Conservation (phyloP, 2,113 vertebrate genomes). For the Strigops habroptila region DNA sequence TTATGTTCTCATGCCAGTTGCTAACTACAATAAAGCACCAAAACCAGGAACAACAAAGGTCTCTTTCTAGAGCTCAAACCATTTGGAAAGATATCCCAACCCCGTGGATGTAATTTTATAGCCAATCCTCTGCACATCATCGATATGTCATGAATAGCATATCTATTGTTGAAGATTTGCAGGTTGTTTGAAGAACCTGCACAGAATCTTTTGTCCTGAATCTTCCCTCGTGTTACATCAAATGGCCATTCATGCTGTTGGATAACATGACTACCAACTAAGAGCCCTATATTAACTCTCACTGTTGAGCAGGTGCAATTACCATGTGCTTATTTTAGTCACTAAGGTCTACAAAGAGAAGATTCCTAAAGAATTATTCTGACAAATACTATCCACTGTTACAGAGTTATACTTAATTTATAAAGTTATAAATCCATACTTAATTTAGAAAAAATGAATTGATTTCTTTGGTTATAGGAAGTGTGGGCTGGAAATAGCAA, state of each 20-base stretch:
- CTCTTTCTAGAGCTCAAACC: background rate
- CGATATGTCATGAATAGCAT: background rate
- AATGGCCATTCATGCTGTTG: background rate
- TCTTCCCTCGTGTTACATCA: background rate
- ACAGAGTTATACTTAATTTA: background rate
- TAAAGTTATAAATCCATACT: background rate
- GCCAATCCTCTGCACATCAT: background rate
- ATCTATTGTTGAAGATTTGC: background rate
- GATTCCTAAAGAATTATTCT: background rate
- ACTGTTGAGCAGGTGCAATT: background rate
- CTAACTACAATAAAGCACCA: background rate
- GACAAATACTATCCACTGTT: background rate
- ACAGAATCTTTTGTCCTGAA: background rate
- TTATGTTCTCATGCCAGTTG: background rate
- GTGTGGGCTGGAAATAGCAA: background rate
- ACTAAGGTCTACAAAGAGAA: background rate
- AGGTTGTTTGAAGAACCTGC: background rate
- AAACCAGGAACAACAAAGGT: background rate
- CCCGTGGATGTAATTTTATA: background rate
- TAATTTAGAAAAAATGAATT: background rate
- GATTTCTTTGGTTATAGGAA: background rate
- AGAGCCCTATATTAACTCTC: background rate
- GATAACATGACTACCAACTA: background rate
- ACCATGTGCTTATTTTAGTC: background rate
- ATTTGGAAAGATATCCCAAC: background rate